phyloP scores from a whole-genome alignment of 2,113 vertebrate species.

The Callospermophilus lateralis region DNA sequence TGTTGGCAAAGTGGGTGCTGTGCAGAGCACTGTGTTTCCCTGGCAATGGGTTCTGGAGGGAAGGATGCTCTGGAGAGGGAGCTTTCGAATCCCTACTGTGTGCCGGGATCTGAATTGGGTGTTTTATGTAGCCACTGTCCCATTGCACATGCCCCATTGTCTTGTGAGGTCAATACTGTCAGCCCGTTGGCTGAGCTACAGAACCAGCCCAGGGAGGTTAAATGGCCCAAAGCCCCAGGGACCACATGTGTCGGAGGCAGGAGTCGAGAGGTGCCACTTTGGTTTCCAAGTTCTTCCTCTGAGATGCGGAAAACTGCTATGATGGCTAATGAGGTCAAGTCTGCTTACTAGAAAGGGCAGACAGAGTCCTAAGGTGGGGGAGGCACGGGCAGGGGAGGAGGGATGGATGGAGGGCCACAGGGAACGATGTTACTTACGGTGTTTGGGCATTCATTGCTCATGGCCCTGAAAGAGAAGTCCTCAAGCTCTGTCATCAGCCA shows the following conservation, averaged over 20 bases:
- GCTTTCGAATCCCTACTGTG: not conserved
- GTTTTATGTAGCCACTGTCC: no score
- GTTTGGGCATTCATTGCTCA: not conserved
- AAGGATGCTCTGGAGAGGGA: not conserved
- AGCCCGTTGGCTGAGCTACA: not conserved
- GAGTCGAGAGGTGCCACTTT: not conserved
- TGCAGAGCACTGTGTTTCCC: accelerated
- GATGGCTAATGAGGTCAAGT: not conserved
- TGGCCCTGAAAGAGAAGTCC: not conserved
- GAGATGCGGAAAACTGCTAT: not conserved
- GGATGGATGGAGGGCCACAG: not conserved
- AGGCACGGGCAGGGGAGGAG: not conserved
- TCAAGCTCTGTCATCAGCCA: accelerated
- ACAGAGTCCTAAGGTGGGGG: not conserved
- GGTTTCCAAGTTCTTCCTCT: not conserved
- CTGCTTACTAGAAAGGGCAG: not conserved
- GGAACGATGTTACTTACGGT: accelerated
- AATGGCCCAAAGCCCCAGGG: not conserved
- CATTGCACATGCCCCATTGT: not conserved
- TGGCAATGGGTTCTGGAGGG: not conserved
- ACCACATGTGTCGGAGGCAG: not conserved
- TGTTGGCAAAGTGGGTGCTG: not conserved
- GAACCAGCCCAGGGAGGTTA: not conserved
- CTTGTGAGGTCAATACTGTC: not conserved
- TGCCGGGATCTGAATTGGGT: no score